Percentiles rank a stretch among this genome's conserved stretches.
phyloP scores from a whole-genome alignment of 2,797 vertebrate species.

The Eospalax fontanierii region DNA sequence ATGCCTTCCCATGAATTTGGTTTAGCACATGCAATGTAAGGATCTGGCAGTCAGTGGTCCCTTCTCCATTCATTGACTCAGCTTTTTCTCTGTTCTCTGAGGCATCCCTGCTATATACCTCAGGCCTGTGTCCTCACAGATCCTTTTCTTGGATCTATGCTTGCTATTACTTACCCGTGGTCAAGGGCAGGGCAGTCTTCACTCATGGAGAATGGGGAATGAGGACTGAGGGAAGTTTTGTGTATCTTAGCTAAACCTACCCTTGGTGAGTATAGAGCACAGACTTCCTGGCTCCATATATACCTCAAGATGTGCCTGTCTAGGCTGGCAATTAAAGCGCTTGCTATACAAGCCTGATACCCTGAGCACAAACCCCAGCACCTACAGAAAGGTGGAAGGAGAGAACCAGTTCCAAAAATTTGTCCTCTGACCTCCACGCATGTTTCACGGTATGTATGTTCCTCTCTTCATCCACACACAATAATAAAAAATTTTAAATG shows the following conservation, averaged over 20 bases:
- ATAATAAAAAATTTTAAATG: neutral
- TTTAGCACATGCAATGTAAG: neutral
- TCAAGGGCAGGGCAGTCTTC: neutral
- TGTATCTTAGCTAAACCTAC: neutral
- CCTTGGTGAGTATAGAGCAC: neutral
- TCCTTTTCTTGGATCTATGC: neutral
- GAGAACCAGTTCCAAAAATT: neutral
- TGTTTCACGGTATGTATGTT: neutral
- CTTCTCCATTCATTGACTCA: neutral
- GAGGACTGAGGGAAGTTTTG: neutral
- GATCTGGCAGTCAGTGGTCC: neutral
- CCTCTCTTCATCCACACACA: neutral
- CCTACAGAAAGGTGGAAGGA: neutral
- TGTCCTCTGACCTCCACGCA: neutral
- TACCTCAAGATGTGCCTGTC: neutral
- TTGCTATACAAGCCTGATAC: neutral
- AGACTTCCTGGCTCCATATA: neutral
- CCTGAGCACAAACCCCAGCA: neutral
- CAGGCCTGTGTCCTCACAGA: neutral
- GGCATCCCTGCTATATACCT: neutral
- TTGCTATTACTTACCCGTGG: neutral
- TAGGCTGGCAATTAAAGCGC: neutral
- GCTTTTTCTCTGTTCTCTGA: neutral
- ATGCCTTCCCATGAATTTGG: neutral
- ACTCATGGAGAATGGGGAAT: neutral